Evolutionary conservation across 2,888 invertebrate species (phyloP).

Genomic region (Pollenia amentaria): DNA sequence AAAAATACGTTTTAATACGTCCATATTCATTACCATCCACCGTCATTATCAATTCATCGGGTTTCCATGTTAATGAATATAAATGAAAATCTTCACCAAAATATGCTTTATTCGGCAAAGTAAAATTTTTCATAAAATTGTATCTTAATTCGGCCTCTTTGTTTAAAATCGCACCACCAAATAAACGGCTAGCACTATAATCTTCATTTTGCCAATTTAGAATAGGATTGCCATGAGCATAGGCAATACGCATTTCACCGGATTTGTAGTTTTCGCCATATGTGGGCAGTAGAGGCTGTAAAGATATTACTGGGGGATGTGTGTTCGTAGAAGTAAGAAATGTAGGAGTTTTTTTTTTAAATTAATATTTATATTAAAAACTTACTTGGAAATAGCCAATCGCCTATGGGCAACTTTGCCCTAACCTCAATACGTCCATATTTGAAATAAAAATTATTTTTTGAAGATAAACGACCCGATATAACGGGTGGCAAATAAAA

Average conservation of each 20-base stretch:
- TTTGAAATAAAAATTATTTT: conserved; percentile 87
- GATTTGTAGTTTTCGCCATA: conserved; percentile 88
- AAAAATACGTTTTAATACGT: conserved; percentile 82
- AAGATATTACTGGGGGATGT: conserved; percentile 86
- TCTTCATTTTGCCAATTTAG: conserved; percentile 77
- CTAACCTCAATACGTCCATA: conserved; percentile 89
- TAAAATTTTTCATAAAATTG: conserved; percentile 76
- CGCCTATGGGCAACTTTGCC: conserved; percentile 90
- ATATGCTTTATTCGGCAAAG: conserved; percentile 80
- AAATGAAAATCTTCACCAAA: conserved; percentile 88
- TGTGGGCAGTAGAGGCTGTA: conserved; percentile 87
- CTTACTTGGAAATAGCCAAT: conserved; percentile 92
- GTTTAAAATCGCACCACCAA: conserved; percentile 81
- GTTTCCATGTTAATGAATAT: conserved; percentile 89
- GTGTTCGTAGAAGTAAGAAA: neutral
- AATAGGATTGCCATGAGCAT: conserved; percentile 88
- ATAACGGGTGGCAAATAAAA: conserved; percentile 89
- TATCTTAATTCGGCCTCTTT: conserved; percentile 82
- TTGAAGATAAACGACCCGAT: conserved; percentile 88
- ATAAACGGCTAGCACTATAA: conserved; percentile 80
- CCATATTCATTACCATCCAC: conserved; percentile 87
- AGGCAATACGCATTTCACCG: conserved; percentile 90
- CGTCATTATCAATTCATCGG: conserved; percentile 78
- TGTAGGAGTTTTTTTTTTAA: neutral
- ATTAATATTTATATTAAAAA: conserved; percentile 10